phyloP scores from a whole-genome alignment of 92 coral and sea anemone species.

The Parazoanthus darwini region DNA sequence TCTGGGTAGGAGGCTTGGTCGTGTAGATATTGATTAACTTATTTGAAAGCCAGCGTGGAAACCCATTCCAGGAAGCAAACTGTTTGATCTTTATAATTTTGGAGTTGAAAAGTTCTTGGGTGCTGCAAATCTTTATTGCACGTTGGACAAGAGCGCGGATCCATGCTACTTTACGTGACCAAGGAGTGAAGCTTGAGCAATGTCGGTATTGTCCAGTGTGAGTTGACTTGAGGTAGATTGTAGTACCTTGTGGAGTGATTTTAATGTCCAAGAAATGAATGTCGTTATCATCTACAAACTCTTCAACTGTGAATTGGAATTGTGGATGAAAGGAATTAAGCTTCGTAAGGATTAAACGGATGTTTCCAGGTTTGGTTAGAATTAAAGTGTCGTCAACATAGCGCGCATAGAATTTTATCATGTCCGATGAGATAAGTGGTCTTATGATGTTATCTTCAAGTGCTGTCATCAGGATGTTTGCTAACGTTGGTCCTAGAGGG shows the following conservation, averaged over 20 bases:
- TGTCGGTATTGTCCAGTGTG: slow-evolving; percentile 41
- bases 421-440: background rate
- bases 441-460: slow-evolving; percentile 1
- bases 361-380: background rate
- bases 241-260: background rate
- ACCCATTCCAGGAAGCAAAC: background rate
- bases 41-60: slow-evolving; percentile 25
- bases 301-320: background rate
- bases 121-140: slow-evolving; percentile 2
- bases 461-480: slow-evolving; percentile 34
- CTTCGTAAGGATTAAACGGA: background rate
- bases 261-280: slow-evolving; percentile 40
- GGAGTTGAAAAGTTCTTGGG: background rate
- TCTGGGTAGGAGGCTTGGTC: too few species aligned
- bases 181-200: slow-evolving; percentile 25
- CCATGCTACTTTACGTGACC: slow-evolving; percentile 41
- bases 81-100: too few species aligned
- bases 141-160: slow-evolving; percentile 34
- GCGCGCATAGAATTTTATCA: slow-evolving; percentile 4
- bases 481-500: slow-evolving; percentile 37
- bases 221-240: slow-evolving; percentile 35
- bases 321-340: background rate
- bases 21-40: too few species aligned
- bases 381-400: slow-evolving; percentile 29
- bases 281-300: background rate